Percentiles rank a stretch among this genome's conserved stretches.
phyloP scores from a whole-genome alignment of 2,797 vertebrate genomes.

The Parauchenoglanis punctatus region DNA sequence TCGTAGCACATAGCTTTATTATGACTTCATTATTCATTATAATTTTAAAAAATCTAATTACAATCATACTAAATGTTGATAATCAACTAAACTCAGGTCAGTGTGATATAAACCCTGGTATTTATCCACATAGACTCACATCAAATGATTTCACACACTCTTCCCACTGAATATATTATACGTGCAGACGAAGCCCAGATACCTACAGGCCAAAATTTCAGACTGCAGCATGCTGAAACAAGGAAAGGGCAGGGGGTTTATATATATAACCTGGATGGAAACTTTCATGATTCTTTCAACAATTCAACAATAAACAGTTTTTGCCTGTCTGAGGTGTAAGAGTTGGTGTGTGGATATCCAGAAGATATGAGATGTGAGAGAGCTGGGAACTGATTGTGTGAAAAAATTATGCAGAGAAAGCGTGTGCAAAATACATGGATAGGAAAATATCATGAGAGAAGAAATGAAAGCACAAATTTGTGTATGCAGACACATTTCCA shows the following conservation, averaged over 20 bases:
- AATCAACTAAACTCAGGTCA: neutral
- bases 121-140: neutral
- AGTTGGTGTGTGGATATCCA: neutral
- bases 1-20: neutral
- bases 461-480: neutral
- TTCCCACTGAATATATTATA: neutral
- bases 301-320: neutral
- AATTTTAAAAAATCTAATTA: neutral
- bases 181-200: neutral
- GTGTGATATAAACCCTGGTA: neutral
- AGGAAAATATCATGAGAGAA: neutral
- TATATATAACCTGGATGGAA: neutral
- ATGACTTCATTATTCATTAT: neutral
- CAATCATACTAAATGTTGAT: neutral
- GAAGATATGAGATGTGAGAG: neutral
- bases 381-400: neutral
- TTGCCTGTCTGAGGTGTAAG: neutral
- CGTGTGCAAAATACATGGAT: neutral
- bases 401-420: neutral
- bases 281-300: neutral
- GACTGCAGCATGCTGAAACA: neutral
- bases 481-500: neutral
- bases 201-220: neutral
- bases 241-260: neutral
- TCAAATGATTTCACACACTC: neutral